Evolutionary conservation across 1,140 invertebrate species (phyloP).

Genomic region (Eumeta japonica): DNA sequence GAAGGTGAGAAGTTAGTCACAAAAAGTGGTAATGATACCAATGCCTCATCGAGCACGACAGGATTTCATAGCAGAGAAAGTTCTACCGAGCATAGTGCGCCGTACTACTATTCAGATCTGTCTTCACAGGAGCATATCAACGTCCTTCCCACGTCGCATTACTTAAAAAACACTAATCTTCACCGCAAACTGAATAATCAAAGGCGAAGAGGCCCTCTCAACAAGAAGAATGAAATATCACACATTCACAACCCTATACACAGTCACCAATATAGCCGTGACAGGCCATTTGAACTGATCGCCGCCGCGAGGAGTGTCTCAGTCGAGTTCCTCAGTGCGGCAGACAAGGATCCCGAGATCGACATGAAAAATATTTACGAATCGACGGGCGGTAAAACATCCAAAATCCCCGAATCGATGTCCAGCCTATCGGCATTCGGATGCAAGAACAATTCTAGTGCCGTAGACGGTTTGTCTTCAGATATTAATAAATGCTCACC

Average conservation of each 20-base stretch:
- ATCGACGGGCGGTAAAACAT: constrained; percentile 62
- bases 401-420: constrained; percentile 59
- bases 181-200: constrained; percentile 69
- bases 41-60: constrained; percentile 32
- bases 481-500: not conserved
- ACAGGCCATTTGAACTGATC: constrained; percentile 59
- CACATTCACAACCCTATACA: constrained; percentile 77
- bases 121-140: constrained; percentile 57
- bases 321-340: constrained; percentile 65
- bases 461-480: no score
- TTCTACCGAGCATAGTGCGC: constrained; percentile 64
- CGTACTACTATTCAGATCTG: constrained; percentile 87
- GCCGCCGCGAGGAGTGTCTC: constrained; percentile 66
- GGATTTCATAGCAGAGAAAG: constrained; percentile 55
- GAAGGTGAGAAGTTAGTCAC: constrained; percentile 38
- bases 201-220: constrained; percentile 53
- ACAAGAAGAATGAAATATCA: constrained; percentile 72
- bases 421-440: constrained; percentile 44
- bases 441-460: constrained; percentile 48
- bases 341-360: constrained; percentile 68
- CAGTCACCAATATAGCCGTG: constrained; percentile 37
- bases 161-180: constrained; percentile 51
- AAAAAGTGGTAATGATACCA: constrained; percentile 28
- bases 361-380: constrained; percentile 78
- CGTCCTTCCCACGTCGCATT: constrained; percentile 40